These are phyloP conservation scores for Cryptus armator DNA, from an alignment of 2,888 invertebrate species.

Conservation along the genomic window DNA sequence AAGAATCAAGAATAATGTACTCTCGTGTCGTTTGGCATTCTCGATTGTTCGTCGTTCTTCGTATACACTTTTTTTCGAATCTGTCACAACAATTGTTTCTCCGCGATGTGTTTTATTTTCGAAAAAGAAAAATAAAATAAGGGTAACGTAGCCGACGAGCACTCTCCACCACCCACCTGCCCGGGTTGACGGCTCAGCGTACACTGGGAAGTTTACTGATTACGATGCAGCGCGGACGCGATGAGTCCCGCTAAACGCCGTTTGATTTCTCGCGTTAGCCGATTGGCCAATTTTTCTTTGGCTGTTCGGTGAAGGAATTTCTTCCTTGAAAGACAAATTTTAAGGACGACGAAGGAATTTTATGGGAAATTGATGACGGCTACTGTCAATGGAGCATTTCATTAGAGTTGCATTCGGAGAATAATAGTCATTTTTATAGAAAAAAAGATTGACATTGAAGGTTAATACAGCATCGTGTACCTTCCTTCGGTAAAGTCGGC, in stretches of 20 bases:
- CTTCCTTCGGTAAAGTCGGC: too few species aligned
- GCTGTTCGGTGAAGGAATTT: too few species aligned
- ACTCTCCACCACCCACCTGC: constrained; percentile 54
- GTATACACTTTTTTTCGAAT: neutral
- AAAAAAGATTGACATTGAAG: too few species aligned
- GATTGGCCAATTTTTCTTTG: constrained; percentile 52
- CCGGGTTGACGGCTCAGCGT: constrained; percentile 61
- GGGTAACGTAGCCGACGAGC: constrained; percentile 24
- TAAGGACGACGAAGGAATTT: too few species aligned
- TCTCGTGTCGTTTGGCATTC: neutral
- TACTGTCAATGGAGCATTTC: too few species aligned
- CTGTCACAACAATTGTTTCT: constrained; percentile 3
- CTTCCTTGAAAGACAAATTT: too few species aligned
- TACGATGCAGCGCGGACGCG: constrained; percentile 20
- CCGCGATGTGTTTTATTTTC: neutral
- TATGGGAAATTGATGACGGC: too few species aligned
- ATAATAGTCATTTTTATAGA: too few species aligned
- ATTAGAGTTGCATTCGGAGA: too few species aligned
- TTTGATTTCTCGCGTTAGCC: constrained; percentile 45
- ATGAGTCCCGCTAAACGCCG: constrained; percentile 53
- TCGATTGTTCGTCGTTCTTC: neutral
- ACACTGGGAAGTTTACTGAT: constrained; percentile 52
- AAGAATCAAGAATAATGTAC: neutral
- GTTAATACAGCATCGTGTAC: too few species aligned
- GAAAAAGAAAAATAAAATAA: neutral